Evolutionary conservation across 2,888 invertebrate species (phyloP), one percentile per base, ranked within the genome.

Genomic region (Eueremaeus valkanovi): DNA sequence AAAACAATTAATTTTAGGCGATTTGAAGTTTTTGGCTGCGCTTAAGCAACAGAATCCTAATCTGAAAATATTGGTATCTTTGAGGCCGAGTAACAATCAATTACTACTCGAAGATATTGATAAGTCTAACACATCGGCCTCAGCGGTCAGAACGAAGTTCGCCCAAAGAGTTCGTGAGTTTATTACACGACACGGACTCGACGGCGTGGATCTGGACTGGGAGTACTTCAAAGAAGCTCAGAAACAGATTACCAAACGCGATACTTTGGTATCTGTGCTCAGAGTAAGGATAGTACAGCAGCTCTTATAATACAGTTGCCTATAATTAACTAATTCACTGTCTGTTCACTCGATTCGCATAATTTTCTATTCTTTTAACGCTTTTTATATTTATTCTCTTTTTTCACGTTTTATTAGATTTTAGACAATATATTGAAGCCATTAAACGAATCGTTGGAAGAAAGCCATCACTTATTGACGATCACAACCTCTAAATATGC

Each of bases 151-250:
- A 74, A 45, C 27, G n/a, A 76, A 73, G 42, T 74, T 77, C 49
- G 74, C 77, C 1, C 58, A 70, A 49, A 74, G 76, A 5, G 45
- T 76, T 21, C 61, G 58, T 33, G 77, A 77, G 31, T 77, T 77
- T 40, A 55, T 77, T 9, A 42, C 36, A 27, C 76, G 77, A 2
- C 77, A 77, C 27, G 45, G 29, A 18, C 51, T 77, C n/a, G 77
- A 77, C 66, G 77, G 77, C 6, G 42, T 77, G 5, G 75, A 77
- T 45, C 21, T 77, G 16, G 74, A 77, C 49, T 77, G 75, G 73
- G 73, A 70, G 42, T 75, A 76, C 51, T 75, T 76, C 61, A 74
- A 74, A 40, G 75, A 75, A 18, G 29, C 45, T 16, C 63, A 75
- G 21, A 68, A 66, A 8, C 66, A 68, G 13, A 70, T 29, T n/a